Evolutionary conservation across 1,140 invertebrate genomes (phyloP).

Genomic region (Nephila pilipes): DNA sequence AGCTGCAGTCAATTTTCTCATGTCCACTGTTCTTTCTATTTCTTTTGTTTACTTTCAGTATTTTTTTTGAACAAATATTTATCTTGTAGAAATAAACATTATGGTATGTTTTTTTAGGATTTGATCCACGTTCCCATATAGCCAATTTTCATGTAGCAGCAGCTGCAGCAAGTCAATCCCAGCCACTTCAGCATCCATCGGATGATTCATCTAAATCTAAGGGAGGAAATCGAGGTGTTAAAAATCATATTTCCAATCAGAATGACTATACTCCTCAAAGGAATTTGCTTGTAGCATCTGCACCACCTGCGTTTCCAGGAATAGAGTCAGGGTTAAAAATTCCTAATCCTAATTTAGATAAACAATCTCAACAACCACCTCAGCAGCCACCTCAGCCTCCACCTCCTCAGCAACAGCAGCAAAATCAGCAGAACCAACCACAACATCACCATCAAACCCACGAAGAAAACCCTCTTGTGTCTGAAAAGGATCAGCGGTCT

Average conservation of each 20-base stretch:
- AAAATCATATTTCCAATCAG: conserved; percentile 66
- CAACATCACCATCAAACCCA: conserved; percentile 56
- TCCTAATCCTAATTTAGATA: conserved; percentile 66
- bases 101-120: conserved; percentile 59
- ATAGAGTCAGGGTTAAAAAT: conserved; percentile 75
- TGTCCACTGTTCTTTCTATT: too few species aligned
- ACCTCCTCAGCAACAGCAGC: conserved; percentile 45
- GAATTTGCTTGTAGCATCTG: conserved; percentile 71
- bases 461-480: conserved; percentile 1
- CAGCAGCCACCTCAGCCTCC: conserved; percentile 44
- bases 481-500: conserved; percentile 60
- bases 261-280: conserved; percentile 67
- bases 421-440: conserved; percentile 56
- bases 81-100: too few species aligned
- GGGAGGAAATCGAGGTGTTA: conserved; percentile 45
- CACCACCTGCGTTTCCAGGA: conserved; percentile 78
- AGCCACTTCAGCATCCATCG: conserved; percentile 49
- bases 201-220: conserved; percentile 68
- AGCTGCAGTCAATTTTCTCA: too few species aligned
- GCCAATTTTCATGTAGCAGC: conserved; percentile 75
- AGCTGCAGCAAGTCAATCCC: conserved; percentile 53
- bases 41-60: too few species aligned
- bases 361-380: conserved; percentile 73
- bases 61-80: too few species aligned
- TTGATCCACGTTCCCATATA: conserved; percentile 76